Percentiles rank a stretch among this genome's conserved stretches.
These are phyloP conservation scores for Rhabdomys pumilio DNA, from an alignment of 2,797 vertebrate genomes.

Conservation along the genomic window DNA sequence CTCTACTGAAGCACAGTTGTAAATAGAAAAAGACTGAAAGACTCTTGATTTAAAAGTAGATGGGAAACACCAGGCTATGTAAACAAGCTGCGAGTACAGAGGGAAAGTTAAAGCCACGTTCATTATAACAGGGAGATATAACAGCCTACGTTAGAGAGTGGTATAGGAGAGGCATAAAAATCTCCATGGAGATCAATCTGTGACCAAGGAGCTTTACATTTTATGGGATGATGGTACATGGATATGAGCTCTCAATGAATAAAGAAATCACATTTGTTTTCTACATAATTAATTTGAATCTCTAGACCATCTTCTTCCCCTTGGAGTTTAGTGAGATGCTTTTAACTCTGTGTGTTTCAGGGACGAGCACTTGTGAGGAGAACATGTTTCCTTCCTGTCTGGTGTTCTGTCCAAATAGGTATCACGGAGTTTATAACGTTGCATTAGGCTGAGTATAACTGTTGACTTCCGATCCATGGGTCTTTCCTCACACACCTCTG, in stretches of 20 bases:
- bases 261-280: not conserved
- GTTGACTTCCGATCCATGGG: not conserved
- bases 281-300: slow-evolving; percentile 36
- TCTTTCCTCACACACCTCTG: not conserved
- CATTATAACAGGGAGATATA: not conserved
- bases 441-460: not conserved
- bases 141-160: not conserved
- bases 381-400: not conserved
- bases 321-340: slow-evolving; percentile 34
- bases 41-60: slow-evolving; percentile 54
- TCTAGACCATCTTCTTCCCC: not conserved
- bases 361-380: not conserved
- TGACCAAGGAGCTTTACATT: not conserved
- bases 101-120: slow-evolving; percentile 40
- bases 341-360: slow-evolving; percentile 28
- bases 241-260: not conserved
- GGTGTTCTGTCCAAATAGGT: not conserved
- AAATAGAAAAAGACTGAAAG: slow-evolving; percentile 34
- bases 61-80: slow-evolving; percentile 29
- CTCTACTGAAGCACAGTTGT: slow-evolving; percentile 38
- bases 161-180: not conserved
- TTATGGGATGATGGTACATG: not conserved
- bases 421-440: not conserved
- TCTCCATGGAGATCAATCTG: not conserved
- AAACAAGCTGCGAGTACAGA: slow-evolving; percentile 51